These are phyloP conservation scores for Pilophorus perplexus DNA, from an alignment of 2,888 invertebrate genomes.

Conservation along the genomic window DNA sequence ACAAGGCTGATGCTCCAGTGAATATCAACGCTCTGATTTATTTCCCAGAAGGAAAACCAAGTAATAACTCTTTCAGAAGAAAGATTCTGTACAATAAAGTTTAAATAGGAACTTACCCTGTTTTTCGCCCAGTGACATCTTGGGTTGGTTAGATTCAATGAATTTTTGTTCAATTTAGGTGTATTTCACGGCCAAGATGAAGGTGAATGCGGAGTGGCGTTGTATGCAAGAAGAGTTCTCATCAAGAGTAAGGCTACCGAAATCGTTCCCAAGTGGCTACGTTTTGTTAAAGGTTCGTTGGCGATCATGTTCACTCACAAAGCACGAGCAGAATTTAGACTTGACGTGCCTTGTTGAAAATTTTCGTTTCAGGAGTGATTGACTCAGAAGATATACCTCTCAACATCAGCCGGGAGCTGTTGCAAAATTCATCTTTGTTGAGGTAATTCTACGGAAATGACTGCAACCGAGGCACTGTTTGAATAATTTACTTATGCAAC, in stretches of 20 bases:
- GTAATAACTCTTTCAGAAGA: conserved; percentile 47
- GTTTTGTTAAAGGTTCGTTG: conserved; percentile 80
- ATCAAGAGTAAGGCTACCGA: conserved; percentile 89
- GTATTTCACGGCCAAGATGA: conserved; percentile 74
- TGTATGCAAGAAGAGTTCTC: conserved; percentile 89
- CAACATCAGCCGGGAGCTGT: conserved; percentile 90
- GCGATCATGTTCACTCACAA: too few species aligned
- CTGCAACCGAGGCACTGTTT: background rate
- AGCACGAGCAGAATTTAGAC: background rate
- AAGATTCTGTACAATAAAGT: too few species aligned
- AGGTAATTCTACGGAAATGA: conserved; percentile 60
- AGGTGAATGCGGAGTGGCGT: conserved; percentile 68
- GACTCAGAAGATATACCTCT: conserved; percentile 98
- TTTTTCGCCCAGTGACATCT: background rate
- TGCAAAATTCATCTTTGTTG: conserved; percentile 91
- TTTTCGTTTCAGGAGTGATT: conserved; percentile 69
- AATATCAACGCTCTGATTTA: conserved; percentile 88
- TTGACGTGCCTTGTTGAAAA: background rate
- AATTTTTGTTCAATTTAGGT: conserved; percentile 11
- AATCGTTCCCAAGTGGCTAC: conserved; percentile 88
- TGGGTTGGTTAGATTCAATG: background rate
- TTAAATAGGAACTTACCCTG: background rate
- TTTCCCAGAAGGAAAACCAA: conserved; percentile 88
- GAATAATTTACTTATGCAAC: background rate
- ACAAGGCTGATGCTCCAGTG: conserved; percentile 87